Percentiles rank a stretch among this genome's conserved stretches.
These are phyloP conservation scores for Antheraea pernyi DNA, from an alignment of 1,140 invertebrate genomes.

Conservation along the genomic window DNA sequence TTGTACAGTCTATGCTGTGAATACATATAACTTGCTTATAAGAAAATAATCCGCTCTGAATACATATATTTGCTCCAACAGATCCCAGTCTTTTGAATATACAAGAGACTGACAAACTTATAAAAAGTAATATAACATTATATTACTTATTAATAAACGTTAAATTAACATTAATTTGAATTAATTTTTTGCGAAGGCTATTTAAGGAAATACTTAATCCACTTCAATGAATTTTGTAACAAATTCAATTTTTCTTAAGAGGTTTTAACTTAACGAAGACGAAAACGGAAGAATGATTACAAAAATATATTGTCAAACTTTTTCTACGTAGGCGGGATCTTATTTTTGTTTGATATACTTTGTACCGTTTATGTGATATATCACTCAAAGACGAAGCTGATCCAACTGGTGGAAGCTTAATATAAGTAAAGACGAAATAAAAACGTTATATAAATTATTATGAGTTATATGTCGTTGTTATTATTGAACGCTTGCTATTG, in stretches of 20 bases:
- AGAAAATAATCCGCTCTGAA: background rate
- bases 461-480: background rate
- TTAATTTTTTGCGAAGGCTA: conserved; percentile 13
- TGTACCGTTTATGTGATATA: conserved; percentile 1
- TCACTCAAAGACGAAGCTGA: background rate
- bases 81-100: background rate
- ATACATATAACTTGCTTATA: conserved; percentile 1
- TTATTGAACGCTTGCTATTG: too few relatives aligned
- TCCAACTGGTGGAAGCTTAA: background rate
- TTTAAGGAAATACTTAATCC: conserved; percentile 23
- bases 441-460: background rate
- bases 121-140: background rate
- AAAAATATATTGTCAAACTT: conserved; percentile 33
- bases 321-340: conserved; percentile 5
- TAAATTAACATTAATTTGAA: conserved; percentile 14
- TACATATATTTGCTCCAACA: background rate
- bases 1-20: background rate
- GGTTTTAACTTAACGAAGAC: conserved; percentile 46
- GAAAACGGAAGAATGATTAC: conserved; percentile 25
- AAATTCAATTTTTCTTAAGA: conserved; percentile 45
- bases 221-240: conserved; percentile 43
- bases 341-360: background rate
- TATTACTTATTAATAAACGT: background rate
- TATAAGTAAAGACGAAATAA: background rate
- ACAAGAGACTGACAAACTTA: background rate